phyloP scores from a whole-genome alignment of 2,113 vertebrate genomes.

The Muntiacus reevesi region DNA sequence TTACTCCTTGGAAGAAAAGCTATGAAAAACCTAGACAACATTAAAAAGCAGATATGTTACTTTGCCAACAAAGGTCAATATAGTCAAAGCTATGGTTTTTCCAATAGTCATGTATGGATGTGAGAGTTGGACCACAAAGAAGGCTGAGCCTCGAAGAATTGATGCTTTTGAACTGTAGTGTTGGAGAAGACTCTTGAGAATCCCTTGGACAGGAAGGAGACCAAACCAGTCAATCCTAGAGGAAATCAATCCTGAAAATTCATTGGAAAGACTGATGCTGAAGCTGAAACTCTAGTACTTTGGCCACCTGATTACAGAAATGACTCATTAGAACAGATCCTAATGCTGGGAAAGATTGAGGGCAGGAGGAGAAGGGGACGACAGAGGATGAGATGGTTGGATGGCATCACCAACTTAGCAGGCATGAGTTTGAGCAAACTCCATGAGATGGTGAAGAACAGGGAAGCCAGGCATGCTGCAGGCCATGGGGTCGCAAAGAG shows the following conservation, averaged over 20 bases:
- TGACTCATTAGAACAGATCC: not conserved
- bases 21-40: not conserved
- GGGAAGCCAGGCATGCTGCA: not conserved
- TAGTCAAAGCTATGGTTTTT: not conserved
- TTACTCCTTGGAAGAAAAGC: not conserved
- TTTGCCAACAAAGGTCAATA: not conserved
- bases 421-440: not conserved
- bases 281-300: not conserved
- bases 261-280: not conserved
- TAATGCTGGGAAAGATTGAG: not conserved
- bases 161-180: not conserved
- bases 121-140: not conserved
- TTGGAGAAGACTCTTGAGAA: not conserved
- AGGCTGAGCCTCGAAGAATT: accelerated
- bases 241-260: not conserved
- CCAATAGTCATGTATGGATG: not conserved
- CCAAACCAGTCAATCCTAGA: not conserved
- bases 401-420: not conserved
- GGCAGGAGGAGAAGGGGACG: not conserved
- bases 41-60: not conserved
- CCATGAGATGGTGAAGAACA: not conserved
- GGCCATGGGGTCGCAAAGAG: not conserved
- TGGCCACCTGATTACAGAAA: not conserved
- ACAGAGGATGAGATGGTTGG: not conserved
- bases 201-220: not conserved